Base-by-base conservation (phyloP, 2,888 invertebrate genomes). In the Drosophila kambysellisi region DNA sequence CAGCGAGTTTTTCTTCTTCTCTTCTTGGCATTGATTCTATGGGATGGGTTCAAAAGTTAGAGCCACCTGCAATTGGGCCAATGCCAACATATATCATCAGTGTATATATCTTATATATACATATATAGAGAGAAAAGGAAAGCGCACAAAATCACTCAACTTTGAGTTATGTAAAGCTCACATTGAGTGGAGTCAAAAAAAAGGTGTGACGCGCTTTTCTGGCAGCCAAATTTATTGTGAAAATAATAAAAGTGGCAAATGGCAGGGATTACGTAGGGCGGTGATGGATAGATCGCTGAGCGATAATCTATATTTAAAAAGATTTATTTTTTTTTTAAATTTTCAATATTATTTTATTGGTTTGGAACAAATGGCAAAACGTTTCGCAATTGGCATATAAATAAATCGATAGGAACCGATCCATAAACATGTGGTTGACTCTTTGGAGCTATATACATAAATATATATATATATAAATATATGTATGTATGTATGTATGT, bases 31-130 rank as follows among this genome's bases (percentile, higher is more conserved):
- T 52, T 60, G 41, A 66, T 70, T 48, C 61, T 51, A 5, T 53
- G 57, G 52, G 57, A 17, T 60, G 56, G 74, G 77, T 83, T 88
- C 76, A 76, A 74, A 81, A 67, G 70, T 65, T 79, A 50, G 48
- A 65, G 63, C 64, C 87, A 88, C 89, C 89, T 88, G 90, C 89
- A 88, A 80, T 74, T 79, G 82, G 75, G 82, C 84, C 89, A 89
- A 89, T 87, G 90, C 81, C 89, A 89, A 63, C 25, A 46, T 46
- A 25, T 46, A 15, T 25, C 20, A 25, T 1, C 20, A 25, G 20
- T 1, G 20, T 46, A 25, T 46, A 8, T 43, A 48, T 30, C 8
- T 32, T 11, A 17, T 5, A 17, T 6, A 29, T 9, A 46, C 6
- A 46, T 25, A 56, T 1, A 17, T 2, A 50, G 33, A 50, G 60